Evolutionary conservation across 2,888 invertebrate genomes (phyloP), one percentile per base, ranked within the genome.

Genomic region (Laspeyria flexula): DNA sequence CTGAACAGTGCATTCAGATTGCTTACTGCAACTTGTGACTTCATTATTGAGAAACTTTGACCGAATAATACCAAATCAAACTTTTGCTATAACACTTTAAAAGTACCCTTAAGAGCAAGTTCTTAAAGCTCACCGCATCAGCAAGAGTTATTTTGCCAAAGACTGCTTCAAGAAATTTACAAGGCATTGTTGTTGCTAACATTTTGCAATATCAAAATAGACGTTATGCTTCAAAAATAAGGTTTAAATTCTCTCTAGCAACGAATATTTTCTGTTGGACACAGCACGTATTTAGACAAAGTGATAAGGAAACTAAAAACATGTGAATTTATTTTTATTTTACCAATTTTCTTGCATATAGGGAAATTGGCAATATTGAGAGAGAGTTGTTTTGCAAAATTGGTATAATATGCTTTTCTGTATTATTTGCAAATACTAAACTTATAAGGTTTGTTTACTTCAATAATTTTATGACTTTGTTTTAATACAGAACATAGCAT

Each of bases 31-130:
- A 65, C 71, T 73, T 67, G 67, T 55, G 57, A 65, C 69, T 76
- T 71, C 70, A 74, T 77, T 77, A 75, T 73, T 71, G 63, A 52
- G 48, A 51, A 66, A 66, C 63, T 66, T 65, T 34, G 33, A 35
- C 21, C 39, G 27, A 40, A 34, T n/a, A 39, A 7, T 25, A 37
- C 9, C 43, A 40, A 9, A 37, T 11, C n/a, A 15, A 25, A 60
- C 23, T 1, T 16, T 10, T 13, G 15, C 6, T 1, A 10, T 0
- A 15, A 4, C 1, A 1, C 3, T 25, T 6, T 3, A 66, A 13
- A 45, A 21, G 5, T 6, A 23, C 4, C 29, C 5, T 13, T 55
- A 35, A 30, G 0, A 5, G 1, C 0, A 4, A 0, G 0, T 0
- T 0, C 0, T 0, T 47, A 49, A 27, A 44, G 39, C 16, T 31